Conservation (phyloP, 2,888 invertebrate genomes). For the Pelosia muscerda region DNA sequence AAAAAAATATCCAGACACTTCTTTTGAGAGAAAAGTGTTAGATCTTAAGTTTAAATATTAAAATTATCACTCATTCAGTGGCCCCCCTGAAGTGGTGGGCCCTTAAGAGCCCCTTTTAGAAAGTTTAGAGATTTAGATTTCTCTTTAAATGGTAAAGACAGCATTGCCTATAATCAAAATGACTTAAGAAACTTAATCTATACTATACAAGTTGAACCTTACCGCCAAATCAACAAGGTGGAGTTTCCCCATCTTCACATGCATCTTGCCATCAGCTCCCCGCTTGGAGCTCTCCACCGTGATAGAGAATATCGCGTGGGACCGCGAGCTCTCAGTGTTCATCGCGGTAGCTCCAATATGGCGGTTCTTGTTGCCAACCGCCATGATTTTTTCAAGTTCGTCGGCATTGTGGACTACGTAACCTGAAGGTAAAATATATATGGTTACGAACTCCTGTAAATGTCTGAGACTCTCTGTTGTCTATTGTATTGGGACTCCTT, state of each 20-base stretch:
- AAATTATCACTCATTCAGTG: too few relatives aligned
- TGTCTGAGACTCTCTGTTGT: too few relatives aligned
- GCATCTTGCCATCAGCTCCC: constrained; percentile 93
- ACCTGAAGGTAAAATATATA: constrained; percentile 80
- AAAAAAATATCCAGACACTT: too few relatives aligned
- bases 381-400: constrained; percentile 97
- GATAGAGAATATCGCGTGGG: constrained; percentile 99
- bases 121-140: too few relatives aligned
- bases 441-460: not conserved
- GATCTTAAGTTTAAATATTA: too few relatives aligned
- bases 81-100: too few relatives aligned
- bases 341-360: constrained; percentile 94
- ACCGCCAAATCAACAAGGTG: constrained; percentile 99
- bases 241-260: constrained; percentile 97
- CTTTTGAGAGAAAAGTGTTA: too few relatives aligned
- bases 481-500: too few relatives aligned
- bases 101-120: too few relatives aligned
- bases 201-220: constrained; percentile 68
- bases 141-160: too few relatives aligned
- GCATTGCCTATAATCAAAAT: too few relatives aligned
- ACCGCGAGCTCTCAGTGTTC: constrained; percentile 98
- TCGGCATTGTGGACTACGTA: constrained; percentile 99
- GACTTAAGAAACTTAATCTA: too few relatives aligned
- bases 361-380: constrained; percentile 97
- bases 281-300: constrained; percentile 98